A percentile compares a stretch with the other conserved stretches of the same genome.
phyloP scores from a whole-genome alignment of 2,113 vertebrate species.

The Abramis brama region DNA sequence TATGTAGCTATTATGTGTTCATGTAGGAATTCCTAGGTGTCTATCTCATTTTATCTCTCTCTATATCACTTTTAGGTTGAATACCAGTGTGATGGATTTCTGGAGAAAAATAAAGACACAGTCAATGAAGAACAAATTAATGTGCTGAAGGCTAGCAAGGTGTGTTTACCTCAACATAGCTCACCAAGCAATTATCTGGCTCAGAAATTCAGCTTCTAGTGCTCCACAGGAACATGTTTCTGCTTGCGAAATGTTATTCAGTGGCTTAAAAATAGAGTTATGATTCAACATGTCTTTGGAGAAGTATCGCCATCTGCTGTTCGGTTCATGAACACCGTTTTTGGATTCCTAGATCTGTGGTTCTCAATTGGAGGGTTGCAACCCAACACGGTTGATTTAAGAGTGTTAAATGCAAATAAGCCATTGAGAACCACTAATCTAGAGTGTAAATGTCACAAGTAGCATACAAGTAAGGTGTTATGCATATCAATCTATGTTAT shows the following conservation, averaged over 20 bases:
- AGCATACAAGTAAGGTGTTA: too few species aligned
- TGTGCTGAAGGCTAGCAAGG: slow-evolving; percentile 94
- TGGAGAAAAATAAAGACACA: slow-evolving; percentile 98
- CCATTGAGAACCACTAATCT: not conserved
- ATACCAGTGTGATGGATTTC: slow-evolving; percentile 94
- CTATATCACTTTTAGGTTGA: slow-evolving; percentile 83
- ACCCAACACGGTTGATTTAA: not conserved
- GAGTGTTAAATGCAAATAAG: not conserved
- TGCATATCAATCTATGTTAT: not conserved
- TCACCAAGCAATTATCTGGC: not conserved
- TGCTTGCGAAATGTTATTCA: slow-evolving; percentile 24
- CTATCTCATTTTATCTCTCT: slow-evolving; percentile 29
- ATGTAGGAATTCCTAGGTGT: not conserved
- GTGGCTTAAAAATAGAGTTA: not conserved
- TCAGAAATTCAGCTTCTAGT: not conserved
- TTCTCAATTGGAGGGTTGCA: not conserved
- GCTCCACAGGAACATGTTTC: slow-evolving; percentile 9
- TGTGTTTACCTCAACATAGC: slow-evolving; percentile 59
- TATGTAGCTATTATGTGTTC: not conserved
- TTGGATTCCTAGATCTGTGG: not conserved
- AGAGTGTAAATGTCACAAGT: not conserved
- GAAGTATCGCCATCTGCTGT: slow-evolving; percentile 18
- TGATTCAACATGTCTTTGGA: not conserved
- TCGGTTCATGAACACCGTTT: not conserved
- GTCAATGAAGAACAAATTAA: slow-evolving; percentile 97